These are phyloP conservation scores for Sander vitreus DNA, from an alignment of 2,113 vertebrate genomes.

Conservation along the genomic window DNA sequence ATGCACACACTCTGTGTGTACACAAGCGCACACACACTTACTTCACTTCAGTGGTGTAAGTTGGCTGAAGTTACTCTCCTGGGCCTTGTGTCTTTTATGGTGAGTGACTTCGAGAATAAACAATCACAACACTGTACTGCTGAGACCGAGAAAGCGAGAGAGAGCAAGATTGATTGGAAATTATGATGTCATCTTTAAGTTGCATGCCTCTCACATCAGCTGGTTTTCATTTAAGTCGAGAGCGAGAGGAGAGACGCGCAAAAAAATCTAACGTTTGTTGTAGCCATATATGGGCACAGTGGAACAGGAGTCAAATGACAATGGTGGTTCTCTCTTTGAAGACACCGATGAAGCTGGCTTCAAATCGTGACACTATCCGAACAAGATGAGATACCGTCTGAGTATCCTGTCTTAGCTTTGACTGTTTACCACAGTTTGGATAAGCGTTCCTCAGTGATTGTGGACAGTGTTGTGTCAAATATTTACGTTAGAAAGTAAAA, in stretches of 20 bases:
- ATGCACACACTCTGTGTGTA: constrained; percentile 6
- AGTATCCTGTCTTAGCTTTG: neutral
- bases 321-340: constrained; percentile 31
- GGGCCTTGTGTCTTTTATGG: constrained; percentile 20
- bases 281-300: constrained; percentile 72
- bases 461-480: neutral
- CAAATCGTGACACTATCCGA: neutral
- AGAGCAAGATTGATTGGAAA: constrained; percentile 50
- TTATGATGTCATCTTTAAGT: constrained; percentile 77
- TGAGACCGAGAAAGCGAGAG: constrained; percentile 38
- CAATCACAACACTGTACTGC: constrained; percentile 45
- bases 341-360: constrained; percentile 22
- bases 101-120: constrained; percentile 61
- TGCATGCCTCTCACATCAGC: constrained; percentile 69
- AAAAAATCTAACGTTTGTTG: constrained; percentile 59
- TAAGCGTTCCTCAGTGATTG: neutral
- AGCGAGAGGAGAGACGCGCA: constrained; percentile 31
- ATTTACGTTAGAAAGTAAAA: neutral
- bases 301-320: constrained; percentile 54
- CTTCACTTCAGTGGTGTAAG: neutral
- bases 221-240: constrained; percentile 75
- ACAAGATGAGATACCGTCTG: neutral
- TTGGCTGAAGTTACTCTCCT: constrained; percentile 32
- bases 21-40: neutral
- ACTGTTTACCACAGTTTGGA: neutral